Conservation (phyloP, 2,888 invertebrate species). For the Neria commutata region DNA sequence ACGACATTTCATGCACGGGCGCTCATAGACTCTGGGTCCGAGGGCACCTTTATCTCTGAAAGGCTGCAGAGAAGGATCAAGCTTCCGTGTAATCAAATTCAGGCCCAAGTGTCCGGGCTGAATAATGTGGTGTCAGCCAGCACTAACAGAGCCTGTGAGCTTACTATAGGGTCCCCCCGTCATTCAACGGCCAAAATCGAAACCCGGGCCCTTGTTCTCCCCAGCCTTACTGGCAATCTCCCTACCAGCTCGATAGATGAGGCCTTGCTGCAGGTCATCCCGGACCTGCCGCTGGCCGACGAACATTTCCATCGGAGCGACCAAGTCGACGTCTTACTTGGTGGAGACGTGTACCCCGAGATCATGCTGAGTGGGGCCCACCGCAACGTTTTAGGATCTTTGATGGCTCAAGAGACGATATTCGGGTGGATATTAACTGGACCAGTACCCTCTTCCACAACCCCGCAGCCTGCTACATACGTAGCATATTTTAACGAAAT, state of each 20-base stretch:
- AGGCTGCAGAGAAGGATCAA: background rate
- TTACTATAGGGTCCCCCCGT: background rate
- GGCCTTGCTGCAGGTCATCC: background rate
- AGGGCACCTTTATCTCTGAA: slow-evolving; percentile 3
- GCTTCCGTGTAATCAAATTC: background rate
- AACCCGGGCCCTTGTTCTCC: background rate
- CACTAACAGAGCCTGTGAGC: background rate
- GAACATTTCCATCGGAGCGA: background rate
- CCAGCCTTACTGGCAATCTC: background rate
- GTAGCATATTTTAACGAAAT: background rate
- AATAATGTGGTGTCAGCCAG: background rate
- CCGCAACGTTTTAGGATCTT: background rate
- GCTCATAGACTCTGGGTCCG: background rate
- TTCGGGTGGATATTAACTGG: slow-evolving; percentile 5
- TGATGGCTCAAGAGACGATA: slow-evolving; percentile 1
- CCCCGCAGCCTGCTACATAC: background rate
- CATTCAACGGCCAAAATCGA: background rate
- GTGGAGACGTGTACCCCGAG: background rate
- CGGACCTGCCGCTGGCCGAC: background rate
- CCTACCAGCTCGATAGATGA: background rate
- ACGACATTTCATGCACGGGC: background rate
- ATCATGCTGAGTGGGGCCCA: background rate
- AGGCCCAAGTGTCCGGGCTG: slow-evolving; percentile 3
- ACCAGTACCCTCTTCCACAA: background rate
- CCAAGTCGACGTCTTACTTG: background rate